These are phyloP conservation scores for Ondatra zibethicus DNA, from an alignment of 2,113 vertebrate species.

Conservation along the genomic window DNA sequence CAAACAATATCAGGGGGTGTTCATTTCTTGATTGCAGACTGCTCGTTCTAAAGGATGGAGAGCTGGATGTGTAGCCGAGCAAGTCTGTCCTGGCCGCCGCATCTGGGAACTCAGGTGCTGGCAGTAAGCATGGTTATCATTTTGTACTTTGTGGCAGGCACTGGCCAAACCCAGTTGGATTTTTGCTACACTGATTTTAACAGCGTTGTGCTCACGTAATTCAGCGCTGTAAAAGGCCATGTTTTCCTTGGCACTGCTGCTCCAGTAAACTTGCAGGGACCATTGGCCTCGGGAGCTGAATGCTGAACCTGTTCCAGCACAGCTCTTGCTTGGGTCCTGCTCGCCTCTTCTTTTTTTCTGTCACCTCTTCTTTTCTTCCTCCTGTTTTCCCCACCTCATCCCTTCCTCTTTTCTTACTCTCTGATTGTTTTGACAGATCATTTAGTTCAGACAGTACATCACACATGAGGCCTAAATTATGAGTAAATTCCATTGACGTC, in stretches of 20 bases:
- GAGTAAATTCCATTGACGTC: conserved; percentile 84
- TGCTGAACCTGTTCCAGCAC: conserved; percentile 80
- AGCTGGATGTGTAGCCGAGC: conserved; percentile 35
- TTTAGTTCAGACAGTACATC: conserved; percentile 84
- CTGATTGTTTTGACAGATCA: conserved; percentile 80
- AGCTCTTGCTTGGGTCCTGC: conserved; percentile 60
- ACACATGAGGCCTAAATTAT: conserved; percentile 82
- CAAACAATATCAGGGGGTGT: conserved; percentile 12
- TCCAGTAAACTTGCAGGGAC: conserved; percentile 75
- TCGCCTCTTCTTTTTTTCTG: conserved; percentile 42
- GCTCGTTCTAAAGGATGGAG: conserved; percentile 60
- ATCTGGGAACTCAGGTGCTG: conserved; percentile 63
- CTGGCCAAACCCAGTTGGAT: conserved; percentile 79
- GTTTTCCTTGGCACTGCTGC: conserved; percentile 81
- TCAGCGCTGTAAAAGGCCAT: conserved; percentile 78
- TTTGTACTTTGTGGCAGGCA: conserved; percentile 58
- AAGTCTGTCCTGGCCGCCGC: conserved; percentile 33
- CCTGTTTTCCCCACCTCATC: conserved; percentile 14
- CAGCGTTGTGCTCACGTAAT: conserved; percentile 81
- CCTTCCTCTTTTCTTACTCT: conserved; percentile 53
- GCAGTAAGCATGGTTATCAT: conserved; percentile 77
- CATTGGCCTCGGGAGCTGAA: conserved; percentile 79
- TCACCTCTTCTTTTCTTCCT: not conserved
- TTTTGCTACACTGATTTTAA: conserved; percentile 83
- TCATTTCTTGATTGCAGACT: conserved; percentile 49